Percentiles rank a stretch among this genome's conserved stretches.
Conservation (phyloP, 2,888 invertebrate species). For the Tiliacea aurago region DNA sequence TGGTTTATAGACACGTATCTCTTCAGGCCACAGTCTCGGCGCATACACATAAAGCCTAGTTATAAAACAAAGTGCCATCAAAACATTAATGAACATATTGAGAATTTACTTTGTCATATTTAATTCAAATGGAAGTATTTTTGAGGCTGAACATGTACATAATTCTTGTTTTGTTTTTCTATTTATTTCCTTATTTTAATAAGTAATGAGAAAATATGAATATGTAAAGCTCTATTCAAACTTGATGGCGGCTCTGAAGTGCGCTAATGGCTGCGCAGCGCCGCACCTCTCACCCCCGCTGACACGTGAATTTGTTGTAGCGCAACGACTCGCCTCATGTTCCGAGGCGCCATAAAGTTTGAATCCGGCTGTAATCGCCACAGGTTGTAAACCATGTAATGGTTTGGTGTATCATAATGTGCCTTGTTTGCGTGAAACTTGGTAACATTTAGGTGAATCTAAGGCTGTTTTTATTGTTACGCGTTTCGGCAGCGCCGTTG, state of each 20-base stretch:
- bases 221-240: conserved; percentile 21
- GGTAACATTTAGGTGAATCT: conserved; percentile 1
- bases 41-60: conserved; percentile 63
- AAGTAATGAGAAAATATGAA: conserved; percentile 67
- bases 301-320: too few species aligned
- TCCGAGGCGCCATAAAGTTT: background rate
- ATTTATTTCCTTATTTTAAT: conserved; percentile 81
- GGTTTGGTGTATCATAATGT: conserved; percentile 68
- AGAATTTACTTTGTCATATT: conserved; percentile 66
- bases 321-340: background rate
- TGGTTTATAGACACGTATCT: conserved; percentile 66
- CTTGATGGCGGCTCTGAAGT: too few species aligned
- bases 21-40: conserved; percentile 64
- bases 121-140: conserved; percentile 68
- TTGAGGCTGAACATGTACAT: conserved; percentile 86
- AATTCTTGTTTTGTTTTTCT: conserved; percentile 79
- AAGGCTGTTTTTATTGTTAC: too few species aligned
- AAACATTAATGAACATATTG: conserved; percentile 60
- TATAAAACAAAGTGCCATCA: conserved; percentile 76
- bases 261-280: too few species aligned
- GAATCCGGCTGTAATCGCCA: conserved; percentile 52
- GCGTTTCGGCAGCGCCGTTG: too few species aligned
- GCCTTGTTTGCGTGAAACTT: conserved; percentile 43
- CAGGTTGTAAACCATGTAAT: conserved; percentile 78
- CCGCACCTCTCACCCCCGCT: too few species aligned